Evolutionary conservation across 2,888 invertebrate species (phyloP), one percentile per base, ranked within the genome.

Genomic region (Drosophila quinaria): DNA sequence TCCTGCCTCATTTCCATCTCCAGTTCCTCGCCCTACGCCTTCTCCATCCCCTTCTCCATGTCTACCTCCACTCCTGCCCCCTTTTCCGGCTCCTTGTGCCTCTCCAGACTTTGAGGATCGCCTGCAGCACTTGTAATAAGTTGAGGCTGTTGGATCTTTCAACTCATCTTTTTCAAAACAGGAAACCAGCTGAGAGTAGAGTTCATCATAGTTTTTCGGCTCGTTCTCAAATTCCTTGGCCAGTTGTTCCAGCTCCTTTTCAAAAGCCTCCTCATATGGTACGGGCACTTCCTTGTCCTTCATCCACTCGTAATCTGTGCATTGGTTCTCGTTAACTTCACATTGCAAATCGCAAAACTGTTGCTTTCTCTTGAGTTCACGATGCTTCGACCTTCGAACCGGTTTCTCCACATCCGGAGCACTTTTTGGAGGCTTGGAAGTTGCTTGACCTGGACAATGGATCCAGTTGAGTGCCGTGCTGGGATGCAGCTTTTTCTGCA

Each of bases 151-250:
- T 4, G 46, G 6, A 4, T 78, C 50, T 5, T 9, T 6, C 2
- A 6, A 8, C 2, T 2, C 4, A 4, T 13, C 3, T 4, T 25
- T 46, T 13, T 70, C 25, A 49, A 79, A 79, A 10, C 79, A 81
- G 0, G 44, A 15, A 0, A 74, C 4, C 1, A 79, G 44, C 1
- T 78, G 15, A 5, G 51, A 9, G 39, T 74, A 79, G 0, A 79
- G 41, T 11, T 79, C 78, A 0, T 79, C 79, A 13, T 81, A 81
- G 22, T 81, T 60, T 13, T 46, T 68, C 0, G 81, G 78, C 19
- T 65, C 51, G 4, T 22, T 6, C 35, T 47, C n/a, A 0, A n/a
- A n/a, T 13, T 50, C 47, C 1, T 37, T 31, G 8, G 19, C 9
- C 6, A 50, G 13, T 4, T 22, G 3, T 25, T 52, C 29, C 31